A percentile compares a stretch with the other conserved stretches of the same genome.
These are phyloP conservation scores for Cosmorhoe ocellata DNA, from an alignment of 2,888 invertebrate species.

Conservation along the genomic window DNA sequence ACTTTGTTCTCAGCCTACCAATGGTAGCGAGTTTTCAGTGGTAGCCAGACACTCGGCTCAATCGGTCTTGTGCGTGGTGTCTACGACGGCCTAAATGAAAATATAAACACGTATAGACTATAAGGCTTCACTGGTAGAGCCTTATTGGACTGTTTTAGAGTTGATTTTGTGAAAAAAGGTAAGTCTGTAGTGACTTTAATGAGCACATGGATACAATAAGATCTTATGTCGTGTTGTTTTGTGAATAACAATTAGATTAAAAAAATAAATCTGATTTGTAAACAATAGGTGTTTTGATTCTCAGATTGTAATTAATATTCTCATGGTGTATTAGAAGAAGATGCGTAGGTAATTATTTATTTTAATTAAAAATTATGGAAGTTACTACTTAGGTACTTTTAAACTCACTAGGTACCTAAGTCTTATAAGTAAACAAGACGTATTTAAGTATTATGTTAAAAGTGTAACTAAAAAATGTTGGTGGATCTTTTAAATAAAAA, in stretches of 20 bases:
- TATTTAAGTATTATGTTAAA: no score
- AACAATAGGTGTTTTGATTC: constrained; percentile 16
- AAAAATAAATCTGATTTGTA: constrained; percentile 2
- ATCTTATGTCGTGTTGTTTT: background rate
- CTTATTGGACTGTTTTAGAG: constrained; percentile 28
- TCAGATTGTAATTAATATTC: background rate
- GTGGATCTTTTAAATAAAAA: no score
- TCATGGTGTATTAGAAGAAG: no score
- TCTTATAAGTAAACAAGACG: no score
- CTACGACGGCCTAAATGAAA: constrained; percentile 45
- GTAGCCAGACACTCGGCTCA: constrained; percentile 60
- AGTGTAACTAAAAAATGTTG: no score
- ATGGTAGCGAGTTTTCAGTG: constrained; percentile 54
- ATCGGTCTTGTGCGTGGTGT: constrained; percentile 38
- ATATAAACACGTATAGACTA: constrained; percentile 45
- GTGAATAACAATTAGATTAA: background rate
- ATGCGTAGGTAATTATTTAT: no score
- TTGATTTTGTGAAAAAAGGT: constrained; percentile 13
- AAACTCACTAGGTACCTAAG: no score
- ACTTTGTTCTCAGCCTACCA: constrained; percentile 32
- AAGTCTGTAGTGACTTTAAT: constrained; percentile 8
- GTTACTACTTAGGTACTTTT: constrained; percentile 12
- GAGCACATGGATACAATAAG: background rate
- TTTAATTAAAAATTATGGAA: background rate
- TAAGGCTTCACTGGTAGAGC: constrained; percentile 47